These are phyloP conservation scores for Pachypeltis micranthus DNA, from an alignment of 1,140 invertebrate species.

Conservation along the genomic window DNA sequence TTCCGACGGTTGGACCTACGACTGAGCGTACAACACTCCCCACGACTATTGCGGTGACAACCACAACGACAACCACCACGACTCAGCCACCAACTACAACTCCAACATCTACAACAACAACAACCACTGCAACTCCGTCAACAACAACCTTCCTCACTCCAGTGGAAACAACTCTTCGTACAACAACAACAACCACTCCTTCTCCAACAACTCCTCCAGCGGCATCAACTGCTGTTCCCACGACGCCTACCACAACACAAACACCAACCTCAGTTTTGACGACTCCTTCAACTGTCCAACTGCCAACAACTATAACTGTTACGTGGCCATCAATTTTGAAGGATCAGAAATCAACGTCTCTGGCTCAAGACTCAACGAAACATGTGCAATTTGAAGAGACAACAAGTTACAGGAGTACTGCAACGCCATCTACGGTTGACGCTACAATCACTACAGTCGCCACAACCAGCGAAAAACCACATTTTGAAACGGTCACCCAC, in stretches of 20 bases:
- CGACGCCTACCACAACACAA: background rate
- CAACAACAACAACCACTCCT: background rate
- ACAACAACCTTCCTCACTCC: background rate
- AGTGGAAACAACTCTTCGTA: background rate
- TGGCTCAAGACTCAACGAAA: background rate
- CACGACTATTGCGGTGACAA: background rate
- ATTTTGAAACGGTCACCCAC: background rate
- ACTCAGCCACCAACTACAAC: background rate
- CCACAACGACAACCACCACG: constrained; percentile 2
- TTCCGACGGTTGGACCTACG: background rate
- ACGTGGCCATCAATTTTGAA: no score
- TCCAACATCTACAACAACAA: constrained; percentile 8
- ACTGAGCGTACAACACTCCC: background rate
- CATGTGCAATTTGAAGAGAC: background rate
- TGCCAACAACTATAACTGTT: background rate
- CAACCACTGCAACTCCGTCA: background rate
- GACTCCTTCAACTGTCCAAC: background rate
- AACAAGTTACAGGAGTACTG: background rate
- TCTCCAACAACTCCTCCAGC: background rate
- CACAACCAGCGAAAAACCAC: background rate
- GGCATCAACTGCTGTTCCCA: background rate
- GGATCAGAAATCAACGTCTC: background rate
- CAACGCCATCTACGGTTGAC: background rate
- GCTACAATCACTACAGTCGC: background rate
- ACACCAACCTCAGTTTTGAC: background rate